phyloP scores from a whole-genome alignment of 1,140 invertebrate genomes.

The Apis laboriosa region DNA sequence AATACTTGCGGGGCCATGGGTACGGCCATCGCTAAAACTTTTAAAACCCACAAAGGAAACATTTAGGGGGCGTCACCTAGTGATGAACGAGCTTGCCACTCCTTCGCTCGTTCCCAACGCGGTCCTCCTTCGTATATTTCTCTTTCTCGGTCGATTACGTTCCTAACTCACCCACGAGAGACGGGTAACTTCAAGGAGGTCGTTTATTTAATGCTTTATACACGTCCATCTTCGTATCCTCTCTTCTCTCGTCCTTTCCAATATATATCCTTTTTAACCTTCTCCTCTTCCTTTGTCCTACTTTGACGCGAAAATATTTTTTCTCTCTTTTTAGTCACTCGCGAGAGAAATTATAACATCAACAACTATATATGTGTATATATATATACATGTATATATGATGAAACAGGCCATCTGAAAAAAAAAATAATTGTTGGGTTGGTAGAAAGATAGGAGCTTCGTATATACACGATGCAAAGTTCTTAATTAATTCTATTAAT shows the following conservation, averaged over 20 bases:
- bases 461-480: no score
- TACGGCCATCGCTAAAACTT: constrained; percentile 53
- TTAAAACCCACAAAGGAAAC: constrained; percentile 61
- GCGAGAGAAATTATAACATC: no score
- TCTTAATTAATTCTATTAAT: no score
- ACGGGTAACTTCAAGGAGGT: constrained; percentile 8
- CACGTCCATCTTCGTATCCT: not conserved
- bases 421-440: no score
- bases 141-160: constrained; percentile 26
- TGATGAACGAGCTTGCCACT: constrained; percentile 40
- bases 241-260: not conserved
- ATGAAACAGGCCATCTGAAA: no score
- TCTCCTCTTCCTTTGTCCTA: not conserved
- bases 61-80: constrained; percentile 44
- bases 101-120: not conserved
- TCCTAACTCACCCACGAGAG: constrained; percentile 2
- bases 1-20: not conserved
- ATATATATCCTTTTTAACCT: not conserved
- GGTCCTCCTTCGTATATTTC: not conserved
- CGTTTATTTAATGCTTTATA: constrained; percentile 8
- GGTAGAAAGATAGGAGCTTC: no score
- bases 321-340: no score
- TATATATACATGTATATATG: no score
- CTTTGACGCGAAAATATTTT: no score
- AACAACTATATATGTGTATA: no score